Conservation (phyloP, 2,888 invertebrate species). For the Coelogynopora nodosa region DNA sequence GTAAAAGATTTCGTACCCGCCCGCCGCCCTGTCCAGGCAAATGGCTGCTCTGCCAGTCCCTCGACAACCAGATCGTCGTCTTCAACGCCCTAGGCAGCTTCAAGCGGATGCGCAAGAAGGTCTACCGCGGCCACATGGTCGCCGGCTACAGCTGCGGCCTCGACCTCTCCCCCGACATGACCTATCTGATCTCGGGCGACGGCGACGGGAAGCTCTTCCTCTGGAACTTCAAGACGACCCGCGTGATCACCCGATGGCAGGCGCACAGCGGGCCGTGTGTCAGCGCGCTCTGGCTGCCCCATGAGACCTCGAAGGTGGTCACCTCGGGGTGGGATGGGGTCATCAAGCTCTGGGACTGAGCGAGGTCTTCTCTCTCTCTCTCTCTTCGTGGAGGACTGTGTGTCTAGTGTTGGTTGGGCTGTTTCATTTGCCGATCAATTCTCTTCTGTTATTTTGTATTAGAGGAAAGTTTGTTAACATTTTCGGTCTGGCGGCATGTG, state of each 20-base stretch:
- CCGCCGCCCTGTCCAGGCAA: too few relatives aligned
- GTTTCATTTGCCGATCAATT: too few relatives aligned
- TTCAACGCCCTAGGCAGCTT: slow-evolving; percentile 94
- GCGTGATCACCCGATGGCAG: slow-evolving; percentile 95
- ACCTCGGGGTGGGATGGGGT: slow-evolving; percentile 98
- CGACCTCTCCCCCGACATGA: slow-evolving; percentile 72
- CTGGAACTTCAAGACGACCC: slow-evolving; percentile 99
- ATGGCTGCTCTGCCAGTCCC: slow-evolving; percentile 97
- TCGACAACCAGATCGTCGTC: slow-evolving; percentile 97
- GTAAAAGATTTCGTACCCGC: too few relatives aligned
- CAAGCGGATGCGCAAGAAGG: slow-evolving; percentile 94
- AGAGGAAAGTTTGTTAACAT: too few relatives aligned
- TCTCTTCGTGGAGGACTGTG: not conserved
- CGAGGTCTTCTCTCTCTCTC: slow-evolving; percentile 51
- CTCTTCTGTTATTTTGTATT: too few relatives aligned
- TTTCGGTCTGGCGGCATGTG: too few relatives aligned
- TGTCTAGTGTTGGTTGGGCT: too few relatives aligned
- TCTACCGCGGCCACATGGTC: slow-evolving; percentile 97
- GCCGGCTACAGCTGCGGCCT: slow-evolving; percentile 95
- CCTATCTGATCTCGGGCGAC: slow-evolving; percentile 89
- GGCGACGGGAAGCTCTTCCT: slow-evolving; percentile 97
- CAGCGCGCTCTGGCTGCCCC: slow-evolving; percentile 91
- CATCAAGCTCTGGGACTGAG: slow-evolving; percentile 99
- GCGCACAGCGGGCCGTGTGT: slow-evolving; percentile 98
- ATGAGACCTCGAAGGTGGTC: slow-evolving; percentile 92